A percentile compares a stretch with the other conserved stretches of the same genome.
Conservation (phyloP, 2,113 vertebrate species). For the Trematomus loennbergii region DNA sequence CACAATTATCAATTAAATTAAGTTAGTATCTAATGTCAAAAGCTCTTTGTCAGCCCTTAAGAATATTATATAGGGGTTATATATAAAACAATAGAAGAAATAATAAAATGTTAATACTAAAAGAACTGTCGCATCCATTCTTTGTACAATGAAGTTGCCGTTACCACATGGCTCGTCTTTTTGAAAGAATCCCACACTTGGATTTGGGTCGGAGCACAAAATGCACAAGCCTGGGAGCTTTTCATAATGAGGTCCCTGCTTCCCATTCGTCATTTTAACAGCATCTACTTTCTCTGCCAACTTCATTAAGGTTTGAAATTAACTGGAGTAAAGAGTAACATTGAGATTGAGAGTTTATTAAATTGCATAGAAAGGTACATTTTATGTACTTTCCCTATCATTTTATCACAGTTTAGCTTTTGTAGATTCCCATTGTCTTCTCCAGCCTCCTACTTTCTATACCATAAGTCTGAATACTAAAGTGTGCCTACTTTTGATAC, state of each 20-base stretch:
- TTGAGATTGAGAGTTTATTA: conserved; percentile 66
- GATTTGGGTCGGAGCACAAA: conserved; percentile 44
- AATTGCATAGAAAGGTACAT: conserved; percentile 34
- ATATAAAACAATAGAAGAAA: background rate
- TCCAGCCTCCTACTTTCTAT: background rate
- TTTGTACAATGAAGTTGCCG: background rate
- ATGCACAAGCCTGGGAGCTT: conserved; percentile 55
- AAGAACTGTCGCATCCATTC: background rate
- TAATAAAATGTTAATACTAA: no score
- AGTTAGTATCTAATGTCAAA: background rate
- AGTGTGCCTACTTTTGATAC: background rate
- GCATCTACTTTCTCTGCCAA: conserved; percentile 58
- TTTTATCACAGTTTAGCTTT: conserved; percentile 12
- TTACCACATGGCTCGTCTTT: conserved; percentile 13
- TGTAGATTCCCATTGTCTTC: conserved; percentile 7
- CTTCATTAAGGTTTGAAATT: conserved; percentile 69
- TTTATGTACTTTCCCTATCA: background rate
- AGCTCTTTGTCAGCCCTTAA: background rate
- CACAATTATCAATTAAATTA: background rate
- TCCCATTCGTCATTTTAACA: conserved; percentile 74
- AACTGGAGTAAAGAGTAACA: conserved; percentile 55
- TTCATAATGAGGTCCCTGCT: conserved; percentile 62
- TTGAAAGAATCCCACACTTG: conserved; percentile 32
- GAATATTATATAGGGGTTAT: background rate
- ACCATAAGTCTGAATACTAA: background rate